Conservation (phyloP, 2,113 vertebrate species). For the Leptocoma aspasia region DNA sequence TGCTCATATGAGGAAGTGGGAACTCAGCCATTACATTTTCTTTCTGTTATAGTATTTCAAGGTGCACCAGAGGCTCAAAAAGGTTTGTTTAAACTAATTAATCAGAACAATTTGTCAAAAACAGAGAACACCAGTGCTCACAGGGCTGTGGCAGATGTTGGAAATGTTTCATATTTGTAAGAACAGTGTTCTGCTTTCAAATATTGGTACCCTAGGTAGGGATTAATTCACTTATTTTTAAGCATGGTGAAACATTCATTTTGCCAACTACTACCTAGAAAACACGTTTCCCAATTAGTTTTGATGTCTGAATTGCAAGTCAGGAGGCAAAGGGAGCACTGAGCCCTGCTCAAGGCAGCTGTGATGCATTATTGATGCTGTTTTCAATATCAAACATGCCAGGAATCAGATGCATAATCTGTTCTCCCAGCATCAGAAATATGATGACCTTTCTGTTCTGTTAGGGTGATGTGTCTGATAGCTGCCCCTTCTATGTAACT, state of each 20-base stretch:
- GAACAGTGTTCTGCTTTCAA: background rate
- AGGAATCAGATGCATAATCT: background rate
- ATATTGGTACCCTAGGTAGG: background rate
- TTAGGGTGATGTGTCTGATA: background rate
- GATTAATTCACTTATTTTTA: background rate
- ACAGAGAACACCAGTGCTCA: background rate
- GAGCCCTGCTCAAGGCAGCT: background rate
- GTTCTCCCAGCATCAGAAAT: background rate
- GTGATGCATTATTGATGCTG: constrained; percentile 56
- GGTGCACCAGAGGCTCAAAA: background rate
- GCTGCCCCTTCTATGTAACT: background rate
- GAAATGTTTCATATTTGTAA: background rate
- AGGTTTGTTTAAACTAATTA: background rate
- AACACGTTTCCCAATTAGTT: constrained; percentile 33
- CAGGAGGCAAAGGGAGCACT: background rate
- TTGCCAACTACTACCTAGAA: background rate
- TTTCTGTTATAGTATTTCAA: background rate
- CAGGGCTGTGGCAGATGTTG: background rate
- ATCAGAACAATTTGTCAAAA: background rate
- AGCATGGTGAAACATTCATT: background rate
- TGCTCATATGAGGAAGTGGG: background rate
- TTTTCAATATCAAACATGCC: constrained; percentile 36
- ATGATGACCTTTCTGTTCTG: background rate
- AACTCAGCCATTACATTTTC: background rate
- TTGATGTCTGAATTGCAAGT: constrained; percentile 2